These are phyloP conservation scores for Battus philenor DNA, from an alignment of 1,140 invertebrate species.

Conservation along the genomic window DNA sequence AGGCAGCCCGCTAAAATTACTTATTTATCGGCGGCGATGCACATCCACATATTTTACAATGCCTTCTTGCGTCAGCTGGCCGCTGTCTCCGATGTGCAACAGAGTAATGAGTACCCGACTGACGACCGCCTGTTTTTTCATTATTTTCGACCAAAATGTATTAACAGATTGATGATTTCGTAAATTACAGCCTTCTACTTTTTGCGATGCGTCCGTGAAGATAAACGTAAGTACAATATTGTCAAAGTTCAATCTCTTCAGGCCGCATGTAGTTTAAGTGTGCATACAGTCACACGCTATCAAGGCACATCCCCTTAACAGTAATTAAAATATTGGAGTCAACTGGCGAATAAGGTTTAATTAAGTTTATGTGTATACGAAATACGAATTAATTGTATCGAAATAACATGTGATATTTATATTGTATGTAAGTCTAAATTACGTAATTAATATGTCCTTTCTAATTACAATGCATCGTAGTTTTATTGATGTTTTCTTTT, in stretches of 20 bases:
- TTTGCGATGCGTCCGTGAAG: neutral
- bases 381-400: too few species aligned
- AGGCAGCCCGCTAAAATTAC: constrained; percentile 25
- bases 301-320: neutral
- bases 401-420: too few species aligned
- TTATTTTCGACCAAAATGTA: constrained; percentile 4
- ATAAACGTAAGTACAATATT: neutral
- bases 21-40: constrained; percentile 26
- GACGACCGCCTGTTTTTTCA: neutral
- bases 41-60: constrained; percentile 21
- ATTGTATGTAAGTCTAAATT: too few species aligned
- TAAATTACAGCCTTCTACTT: constrained; percentile 1
- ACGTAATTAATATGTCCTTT: too few species aligned
- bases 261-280: neutral
- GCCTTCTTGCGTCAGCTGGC: constrained; percentile 21
- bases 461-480: too few species aligned
- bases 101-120: constrained; percentile 13
- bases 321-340: too few species aligned
- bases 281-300: too few species aligned
- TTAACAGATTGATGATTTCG: constrained; percentile 8
- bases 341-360: too few species aligned
- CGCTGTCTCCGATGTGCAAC: neutral
- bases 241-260: neutral
- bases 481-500: too few species aligned
- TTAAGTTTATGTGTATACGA: too few species aligned